Conservation (phyloP, 2,797 vertebrate genomes). For the Valencia hispanica region DNA sequence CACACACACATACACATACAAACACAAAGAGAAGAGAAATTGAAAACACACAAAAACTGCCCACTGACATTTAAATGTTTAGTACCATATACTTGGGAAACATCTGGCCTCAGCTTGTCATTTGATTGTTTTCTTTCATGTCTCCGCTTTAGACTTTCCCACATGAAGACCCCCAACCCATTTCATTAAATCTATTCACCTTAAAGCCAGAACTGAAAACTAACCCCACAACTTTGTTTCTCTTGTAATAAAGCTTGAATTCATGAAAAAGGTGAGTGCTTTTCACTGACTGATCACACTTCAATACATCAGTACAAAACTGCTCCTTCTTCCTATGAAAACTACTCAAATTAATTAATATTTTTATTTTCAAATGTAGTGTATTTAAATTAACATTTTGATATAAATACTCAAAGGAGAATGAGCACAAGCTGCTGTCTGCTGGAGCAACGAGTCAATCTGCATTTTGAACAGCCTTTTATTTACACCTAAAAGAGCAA, state of each 20-base stretch:
- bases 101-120: constrained; percentile 4
- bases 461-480: constrained; percentile 57
- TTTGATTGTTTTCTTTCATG: constrained; percentile 20
- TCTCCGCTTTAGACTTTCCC: constrained; percentile 27
- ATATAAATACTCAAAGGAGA: constrained; percentile 16
- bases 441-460: constrained; percentile 47
- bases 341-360: neutral
- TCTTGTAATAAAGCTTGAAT: constrained; percentile 12
- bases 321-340: neutral
- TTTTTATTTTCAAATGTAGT: neutral
- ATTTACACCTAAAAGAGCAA: constrained; percentile 70
- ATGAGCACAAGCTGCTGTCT: constrained; percentile 33
- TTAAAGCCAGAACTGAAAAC: neutral
- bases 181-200: constrained; percentile 5
- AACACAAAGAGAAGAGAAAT: constrained; percentile 11
- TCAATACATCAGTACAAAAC: constrained; percentile 12
- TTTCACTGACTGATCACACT: constrained; percentile 6
- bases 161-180: constrained; percentile 15
- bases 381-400: neutral
- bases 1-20: constrained; percentile 13
- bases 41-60: constrained; percentile 11
- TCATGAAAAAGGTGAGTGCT: constrained; percentile 8
- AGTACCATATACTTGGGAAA: neutral
- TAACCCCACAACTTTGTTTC: neutral
- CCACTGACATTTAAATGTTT: constrained; percentile 22